Conservation (phyloP, 2,797 vertebrate genomes). For the Babyrousa celebensis region DNA sequence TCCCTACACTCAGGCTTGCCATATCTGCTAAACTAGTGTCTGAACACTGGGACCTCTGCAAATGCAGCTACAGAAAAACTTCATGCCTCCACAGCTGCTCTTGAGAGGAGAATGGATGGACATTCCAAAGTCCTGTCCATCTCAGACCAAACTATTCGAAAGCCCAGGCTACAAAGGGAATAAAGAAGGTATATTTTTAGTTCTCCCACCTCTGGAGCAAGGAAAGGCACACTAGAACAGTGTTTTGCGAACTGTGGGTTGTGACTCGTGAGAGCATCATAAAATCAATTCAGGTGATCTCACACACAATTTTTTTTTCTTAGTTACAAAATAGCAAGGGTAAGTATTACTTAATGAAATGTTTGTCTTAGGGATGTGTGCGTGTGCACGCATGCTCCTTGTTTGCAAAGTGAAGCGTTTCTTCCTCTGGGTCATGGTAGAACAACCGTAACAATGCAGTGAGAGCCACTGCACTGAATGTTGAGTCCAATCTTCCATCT, state of each 20-base stretch:
- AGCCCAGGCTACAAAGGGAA: neutral
- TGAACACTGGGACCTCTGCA: neutral
- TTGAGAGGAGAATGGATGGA: neutral
- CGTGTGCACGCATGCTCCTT: neutral
- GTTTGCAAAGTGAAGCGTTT: neutral
- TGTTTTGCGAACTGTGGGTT: neutral
- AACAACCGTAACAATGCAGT: neutral
- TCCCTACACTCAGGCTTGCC: neutral
- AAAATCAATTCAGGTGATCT: neutral
- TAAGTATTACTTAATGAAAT: neutral
- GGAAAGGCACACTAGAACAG: neutral
- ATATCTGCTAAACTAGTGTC: neutral
- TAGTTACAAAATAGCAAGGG: neutral
- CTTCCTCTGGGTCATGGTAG: neutral
- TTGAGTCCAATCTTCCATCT: neutral
- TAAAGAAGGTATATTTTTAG: conserved; percentile 40
- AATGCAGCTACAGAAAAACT: neutral
- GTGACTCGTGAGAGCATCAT: neutral
- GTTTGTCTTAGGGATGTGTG: neutral
- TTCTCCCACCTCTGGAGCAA: neutral
- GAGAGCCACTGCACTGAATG: neutral
- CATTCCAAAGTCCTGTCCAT: neutral
- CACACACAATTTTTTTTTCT: neutral
- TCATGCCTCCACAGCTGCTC: neutral
- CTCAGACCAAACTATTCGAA: neutral